Conservation (phyloP, 1,140 invertebrate genomes). For the Drosophila rufa region DNA sequence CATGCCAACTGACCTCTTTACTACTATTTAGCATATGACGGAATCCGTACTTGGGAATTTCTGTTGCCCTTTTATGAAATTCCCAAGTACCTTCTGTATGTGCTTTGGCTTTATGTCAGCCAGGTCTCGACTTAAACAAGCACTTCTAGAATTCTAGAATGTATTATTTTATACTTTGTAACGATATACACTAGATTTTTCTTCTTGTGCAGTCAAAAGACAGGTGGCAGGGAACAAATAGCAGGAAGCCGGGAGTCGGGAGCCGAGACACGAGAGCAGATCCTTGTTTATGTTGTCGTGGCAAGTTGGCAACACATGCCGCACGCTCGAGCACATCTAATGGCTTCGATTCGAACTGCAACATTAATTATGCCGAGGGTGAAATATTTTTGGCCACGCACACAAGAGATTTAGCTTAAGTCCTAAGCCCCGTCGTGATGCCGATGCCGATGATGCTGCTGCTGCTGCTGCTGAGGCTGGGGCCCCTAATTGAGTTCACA, state of each 20-base stretch:
- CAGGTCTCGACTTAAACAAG: no score
- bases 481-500: conserved; percentile 77
- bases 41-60: no score
- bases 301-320: conserved; percentile 48
- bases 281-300: conserved; percentile 38
- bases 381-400: conserved; percentile 35
- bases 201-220: conserved; percentile 6
- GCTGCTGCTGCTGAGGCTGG: conserved; percentile 14
- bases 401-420: conserved; percentile 38
- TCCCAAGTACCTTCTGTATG: no score
- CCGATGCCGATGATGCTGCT: conserved; percentile 13
- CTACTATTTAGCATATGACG: no score
- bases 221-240: conserved; percentile 22
- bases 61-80: no score
- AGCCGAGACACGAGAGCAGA: not conserved
- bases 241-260: not conserved
- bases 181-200: not conserved
- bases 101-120: no score
- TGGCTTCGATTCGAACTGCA: conserved; percentile 36
- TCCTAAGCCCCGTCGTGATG: conserved; percentile 1
- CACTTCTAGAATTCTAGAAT: no score
- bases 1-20: no score
- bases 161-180: no score
- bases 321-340: conserved; percentile 43
- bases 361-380: conserved; percentile 38